Evolutionary conservation across 2,888 invertebrate species (phyloP).

Genomic region (Trichopria drosophilae): DNA sequence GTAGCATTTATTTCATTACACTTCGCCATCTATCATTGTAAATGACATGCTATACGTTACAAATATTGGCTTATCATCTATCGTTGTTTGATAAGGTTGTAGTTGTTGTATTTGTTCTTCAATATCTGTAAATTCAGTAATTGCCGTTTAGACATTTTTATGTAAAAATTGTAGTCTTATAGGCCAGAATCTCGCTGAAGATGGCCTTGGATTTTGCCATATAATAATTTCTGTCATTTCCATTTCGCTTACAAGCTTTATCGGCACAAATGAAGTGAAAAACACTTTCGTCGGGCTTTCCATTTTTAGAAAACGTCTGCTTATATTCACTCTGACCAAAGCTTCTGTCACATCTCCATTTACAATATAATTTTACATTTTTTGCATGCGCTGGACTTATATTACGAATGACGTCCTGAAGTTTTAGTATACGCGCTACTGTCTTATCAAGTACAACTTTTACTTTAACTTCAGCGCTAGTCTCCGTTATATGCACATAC

Average conservation of each 20-base stretch:
- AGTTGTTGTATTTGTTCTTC: constrained; percentile 26
- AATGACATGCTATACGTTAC: constrained; percentile 20
- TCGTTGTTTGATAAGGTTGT: constrained; percentile 6
- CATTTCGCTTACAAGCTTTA: too few relatives aligned
- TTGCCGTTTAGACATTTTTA: too few relatives aligned
- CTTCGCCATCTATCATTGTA: constrained; percentile 30
- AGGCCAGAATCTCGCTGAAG: constrained; percentile 17
- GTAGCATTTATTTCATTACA: constrained; percentile 31
- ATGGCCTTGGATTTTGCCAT: constrained; percentile 26
- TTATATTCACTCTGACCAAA: constrained; percentile 32
- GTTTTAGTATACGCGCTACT: constrained; percentile 25
- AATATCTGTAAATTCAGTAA: constrained; percentile 1
- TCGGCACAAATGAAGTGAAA: constrained; percentile 14
- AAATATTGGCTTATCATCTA: constrained; percentile 6
- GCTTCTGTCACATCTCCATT: constrained; percentile 38
- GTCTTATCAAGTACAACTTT: constrained; percentile 38
- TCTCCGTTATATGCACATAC: too few relatives aligned
- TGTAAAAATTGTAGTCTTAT: too few relatives aligned
- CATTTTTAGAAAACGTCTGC: constrained; percentile 18
- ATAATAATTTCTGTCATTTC: constrained; percentile 6
- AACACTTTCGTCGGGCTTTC: constrained; percentile 14
- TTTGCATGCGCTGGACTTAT: constrained; percentile 11
- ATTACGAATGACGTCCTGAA: constrained; percentile 30
- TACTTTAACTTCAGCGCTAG: constrained; percentile 33
- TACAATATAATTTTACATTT: constrained; percentile 31